phyloP scores from a whole-genome alignment of 2,888 invertebrate genomes.

The Lysandra bellargus region DNA sequence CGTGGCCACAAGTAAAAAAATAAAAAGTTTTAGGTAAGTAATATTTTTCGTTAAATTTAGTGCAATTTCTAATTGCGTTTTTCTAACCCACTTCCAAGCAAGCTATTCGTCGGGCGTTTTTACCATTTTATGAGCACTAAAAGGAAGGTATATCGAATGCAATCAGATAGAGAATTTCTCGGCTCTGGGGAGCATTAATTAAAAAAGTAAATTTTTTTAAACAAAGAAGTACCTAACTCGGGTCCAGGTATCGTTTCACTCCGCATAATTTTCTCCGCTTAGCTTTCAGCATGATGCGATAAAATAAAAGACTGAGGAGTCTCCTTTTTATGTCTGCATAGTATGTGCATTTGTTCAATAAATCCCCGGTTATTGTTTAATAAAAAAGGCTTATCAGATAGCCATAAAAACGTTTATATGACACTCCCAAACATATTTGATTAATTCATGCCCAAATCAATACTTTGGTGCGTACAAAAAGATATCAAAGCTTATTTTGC shows the following conservation, averaged over 20 bases:
- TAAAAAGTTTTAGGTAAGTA: too few species aligned
- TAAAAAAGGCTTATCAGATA: neutral
- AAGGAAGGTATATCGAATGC: neutral
- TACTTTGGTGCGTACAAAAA: too few species aligned
- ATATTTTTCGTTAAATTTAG: too few species aligned
- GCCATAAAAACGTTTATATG: neutral
- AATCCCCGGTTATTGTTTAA: too few species aligned
- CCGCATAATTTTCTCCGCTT: neutral
- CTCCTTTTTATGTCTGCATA: slow-evolving; percentile 12
- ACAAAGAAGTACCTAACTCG: slow-evolving; percentile 1
- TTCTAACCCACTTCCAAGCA: neutral
- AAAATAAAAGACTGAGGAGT: neutral
- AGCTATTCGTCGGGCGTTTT: neutral
- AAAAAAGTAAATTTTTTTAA: slow-evolving; percentile 10
- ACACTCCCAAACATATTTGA: neutral
- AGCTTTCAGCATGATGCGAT: neutral
- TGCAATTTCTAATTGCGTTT: neutral
- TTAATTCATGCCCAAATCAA: too few species aligned
- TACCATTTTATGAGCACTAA: neutral
- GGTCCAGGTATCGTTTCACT: slow-evolving; percentile 4
- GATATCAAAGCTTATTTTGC: too few species aligned
- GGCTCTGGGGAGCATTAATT: neutral
- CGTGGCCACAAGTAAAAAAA: too few species aligned
- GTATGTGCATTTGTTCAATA: neutral
- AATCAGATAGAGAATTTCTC: slow-evolving; percentile 4